Conservation (phyloP, 2,797 vertebrate genomes). For the Gymnoscopelus microlampas region DNA sequence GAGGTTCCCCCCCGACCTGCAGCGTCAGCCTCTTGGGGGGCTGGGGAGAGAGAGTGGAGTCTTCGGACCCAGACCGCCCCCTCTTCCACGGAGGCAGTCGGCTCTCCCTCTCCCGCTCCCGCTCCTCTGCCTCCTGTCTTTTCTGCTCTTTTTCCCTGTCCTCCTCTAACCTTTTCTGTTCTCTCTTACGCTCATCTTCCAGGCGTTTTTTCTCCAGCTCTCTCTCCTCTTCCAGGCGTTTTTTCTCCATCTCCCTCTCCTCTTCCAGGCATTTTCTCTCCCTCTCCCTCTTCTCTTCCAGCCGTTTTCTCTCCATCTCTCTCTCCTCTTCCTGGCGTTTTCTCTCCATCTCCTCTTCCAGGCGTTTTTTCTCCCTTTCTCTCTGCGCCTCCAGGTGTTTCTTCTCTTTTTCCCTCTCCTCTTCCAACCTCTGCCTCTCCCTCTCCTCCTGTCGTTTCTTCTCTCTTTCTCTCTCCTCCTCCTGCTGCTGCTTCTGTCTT, state of each 20-base stretch:
- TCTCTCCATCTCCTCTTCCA: slow-evolving; percentile 26
- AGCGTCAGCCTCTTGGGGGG: slow-evolving; percentile 10
- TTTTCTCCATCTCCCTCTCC: slow-evolving; percentile 7
- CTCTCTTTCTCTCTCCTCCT: slow-evolving; percentile 30
- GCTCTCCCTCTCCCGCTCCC: slow-evolving; percentile 32
- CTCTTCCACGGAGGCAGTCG: slow-evolving; percentile 26
- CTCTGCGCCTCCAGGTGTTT: slow-evolving; percentile 30
- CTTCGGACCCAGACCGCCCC: slow-evolving; percentile 14
- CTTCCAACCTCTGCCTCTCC: slow-evolving; percentile 23
- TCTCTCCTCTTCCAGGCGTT: slow-evolving; percentile 7
- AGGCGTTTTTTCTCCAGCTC: slow-evolving; percentile 50
- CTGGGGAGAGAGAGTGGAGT: not conserved
- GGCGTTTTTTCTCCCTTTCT: slow-evolving; percentile 22
- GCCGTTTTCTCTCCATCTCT: slow-evolving; percentile 9
- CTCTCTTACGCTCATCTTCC: slow-evolving; percentile 7
- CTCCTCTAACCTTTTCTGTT: slow-evolving; percentile 5
- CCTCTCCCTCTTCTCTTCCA: slow-evolving; percentile 24
- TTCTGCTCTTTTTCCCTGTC: not conserved
- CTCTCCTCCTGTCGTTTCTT: slow-evolving; percentile 19
- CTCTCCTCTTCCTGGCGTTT: slow-evolving; percentile 24
- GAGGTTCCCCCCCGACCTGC: slow-evolving; percentile 10
- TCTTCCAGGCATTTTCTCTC: slow-evolving; percentile 42
- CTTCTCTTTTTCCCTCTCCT: slow-evolving; percentile 10
- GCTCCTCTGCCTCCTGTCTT: slow-evolving; percentile 12
- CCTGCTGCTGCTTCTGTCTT: slow-evolving; percentile 24